Conservation (phyloP, 2,113 vertebrate genomes). For the Tamias sibiricus region DNA sequence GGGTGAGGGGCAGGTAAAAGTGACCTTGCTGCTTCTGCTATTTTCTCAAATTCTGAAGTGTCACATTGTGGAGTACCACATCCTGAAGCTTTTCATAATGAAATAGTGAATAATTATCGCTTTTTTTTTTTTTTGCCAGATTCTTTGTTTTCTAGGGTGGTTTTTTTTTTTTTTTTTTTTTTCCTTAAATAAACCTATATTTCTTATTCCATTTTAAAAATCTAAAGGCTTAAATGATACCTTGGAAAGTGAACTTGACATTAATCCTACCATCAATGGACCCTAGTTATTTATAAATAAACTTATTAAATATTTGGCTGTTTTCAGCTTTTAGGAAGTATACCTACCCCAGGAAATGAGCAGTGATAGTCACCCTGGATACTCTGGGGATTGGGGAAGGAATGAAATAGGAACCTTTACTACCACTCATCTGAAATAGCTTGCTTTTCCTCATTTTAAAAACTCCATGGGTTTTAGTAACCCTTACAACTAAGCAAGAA, state of each 20-base stretch:
- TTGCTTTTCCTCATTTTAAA: background rate
- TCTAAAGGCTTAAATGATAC: background rate
- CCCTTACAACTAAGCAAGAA: background rate
- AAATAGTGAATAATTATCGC: background rate
- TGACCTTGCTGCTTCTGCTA: background rate
- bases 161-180: slow-evolving; percentile 8
- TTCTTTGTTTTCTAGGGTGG: background rate
- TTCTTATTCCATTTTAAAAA: background rate
- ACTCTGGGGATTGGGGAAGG: fast-evolving
- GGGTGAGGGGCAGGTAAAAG: no score
- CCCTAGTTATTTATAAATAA: background rate
- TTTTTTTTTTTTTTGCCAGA: background rate
- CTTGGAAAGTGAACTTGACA: background rate
- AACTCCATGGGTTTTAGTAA: background rate
- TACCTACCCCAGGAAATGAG: background rate
- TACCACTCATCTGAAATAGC: background rate
- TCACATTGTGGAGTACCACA: no score
- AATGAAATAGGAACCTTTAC: background rate
- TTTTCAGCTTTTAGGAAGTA: background rate
- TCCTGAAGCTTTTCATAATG: background rate
- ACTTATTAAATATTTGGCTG: background rate
- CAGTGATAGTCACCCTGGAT: fast-evolving
- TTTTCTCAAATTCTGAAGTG: background rate
- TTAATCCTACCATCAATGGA: background rate
- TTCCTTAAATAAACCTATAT: background rate